Evolutionary conservation across 2,797 vertebrate species (phyloP), one percentile per base, ranked within the genome.

Genomic region (Myotis daubentonii): DNA sequence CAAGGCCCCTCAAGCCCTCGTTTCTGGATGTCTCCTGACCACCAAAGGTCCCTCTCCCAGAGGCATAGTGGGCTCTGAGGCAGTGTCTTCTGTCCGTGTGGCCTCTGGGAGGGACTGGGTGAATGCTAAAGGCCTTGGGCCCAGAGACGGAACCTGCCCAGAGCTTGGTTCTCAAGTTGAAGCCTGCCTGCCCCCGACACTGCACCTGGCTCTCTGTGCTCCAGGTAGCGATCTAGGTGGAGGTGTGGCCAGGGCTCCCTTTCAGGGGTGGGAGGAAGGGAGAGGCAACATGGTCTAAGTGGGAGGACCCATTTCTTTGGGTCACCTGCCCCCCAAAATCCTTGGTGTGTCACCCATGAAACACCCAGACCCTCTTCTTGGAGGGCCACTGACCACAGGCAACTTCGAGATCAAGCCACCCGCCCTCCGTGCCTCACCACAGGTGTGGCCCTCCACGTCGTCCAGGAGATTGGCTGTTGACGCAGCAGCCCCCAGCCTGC

Each of bases 401-500:
- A 82, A 11, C 30, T 17, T 12, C 65, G 47, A 76, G 47, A 30
- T 19, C 20, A 38, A 13, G 8, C 4, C 7, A 23, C 80, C 68
- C 3, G 0, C 22, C 28, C 28, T 12, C 68, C 47, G 25, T 0
- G 53, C 87, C 99, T 99, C n/a, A 99, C 99, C 99, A 4, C 98
- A 99, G 0, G 98, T 98, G 76, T 99, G 99, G 97, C 98, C 99
- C 96, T 99, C 99, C 2, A 99, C 98, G 0, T 99, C 98, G 0
- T 99, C 99, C 1, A 99, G 98, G 17, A 99, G 99, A 95, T 99
- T 99, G 78, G 99, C 99, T 6, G 99, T 99, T 20, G 99, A 99
- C 47, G 99, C 99, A 0, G 99, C 99, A 0, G 99, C 99, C 83
- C 99, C 99, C 97, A 99, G 93, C 94, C 99, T 99, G 98, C 0